Percentiles rank a stretch among this genome's conserved stretches.
phyloP scores from a whole-genome alignment of 2,113 vertebrate species.

The Dicrurus megarhynchus region DNA sequence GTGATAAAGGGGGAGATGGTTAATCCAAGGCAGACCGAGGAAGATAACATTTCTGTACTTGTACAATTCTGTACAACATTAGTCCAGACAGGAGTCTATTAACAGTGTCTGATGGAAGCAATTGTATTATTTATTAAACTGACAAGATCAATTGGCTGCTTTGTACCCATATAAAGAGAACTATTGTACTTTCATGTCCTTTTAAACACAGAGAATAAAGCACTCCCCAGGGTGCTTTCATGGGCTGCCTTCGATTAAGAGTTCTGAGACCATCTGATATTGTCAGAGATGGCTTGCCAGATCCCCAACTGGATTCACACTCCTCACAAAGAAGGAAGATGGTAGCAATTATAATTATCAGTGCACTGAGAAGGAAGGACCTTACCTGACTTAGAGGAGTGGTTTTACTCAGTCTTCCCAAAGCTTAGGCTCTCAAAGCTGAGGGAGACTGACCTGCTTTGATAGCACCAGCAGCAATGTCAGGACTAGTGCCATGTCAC shows the following conservation, averaged over 20 bases:
- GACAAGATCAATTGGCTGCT: slow-evolving; percentile 67
- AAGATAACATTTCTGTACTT: slow-evolving; percentile 38
- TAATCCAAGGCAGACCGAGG: not conserved
- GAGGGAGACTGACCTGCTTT: not conserved
- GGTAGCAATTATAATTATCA: slow-evolving; percentile 56
- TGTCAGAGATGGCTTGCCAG: slow-evolving; percentile 30
- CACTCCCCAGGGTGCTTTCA: slow-evolving; percentile 52
- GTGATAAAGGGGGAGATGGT: slow-evolving; percentile 28
- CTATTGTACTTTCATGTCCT: slow-evolving; percentile 62
- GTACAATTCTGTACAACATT: slow-evolving; percentile 57
- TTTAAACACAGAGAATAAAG: slow-evolving; percentile 67
- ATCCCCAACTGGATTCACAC: slow-evolving; percentile 40
- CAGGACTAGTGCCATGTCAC: not conserved
- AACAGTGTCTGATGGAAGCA: slow-evolving; percentile 63
- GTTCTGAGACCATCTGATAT: slow-evolving; percentile 62
- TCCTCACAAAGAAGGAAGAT: slow-evolving; percentile 33
- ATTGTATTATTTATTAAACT: slow-evolving; percentile 71
- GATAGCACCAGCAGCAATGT: not conserved
- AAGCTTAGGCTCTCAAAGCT: not conserved
- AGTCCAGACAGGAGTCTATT: slow-evolving; percentile 64
- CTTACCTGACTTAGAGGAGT: slow-evolving; percentile 23
- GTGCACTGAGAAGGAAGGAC: slow-evolving; percentile 25
- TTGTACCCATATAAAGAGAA: slow-evolving; percentile 42
- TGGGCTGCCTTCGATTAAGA: slow-evolving; percentile 59
- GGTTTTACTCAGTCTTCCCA: slow-evolving; percentile 41